A percentile compares a stretch with the other conserved stretches of the same genome.
phyloP scores from a whole-genome alignment of 2,888 invertebrate genomes.

The Drosophila mimetica region DNA sequence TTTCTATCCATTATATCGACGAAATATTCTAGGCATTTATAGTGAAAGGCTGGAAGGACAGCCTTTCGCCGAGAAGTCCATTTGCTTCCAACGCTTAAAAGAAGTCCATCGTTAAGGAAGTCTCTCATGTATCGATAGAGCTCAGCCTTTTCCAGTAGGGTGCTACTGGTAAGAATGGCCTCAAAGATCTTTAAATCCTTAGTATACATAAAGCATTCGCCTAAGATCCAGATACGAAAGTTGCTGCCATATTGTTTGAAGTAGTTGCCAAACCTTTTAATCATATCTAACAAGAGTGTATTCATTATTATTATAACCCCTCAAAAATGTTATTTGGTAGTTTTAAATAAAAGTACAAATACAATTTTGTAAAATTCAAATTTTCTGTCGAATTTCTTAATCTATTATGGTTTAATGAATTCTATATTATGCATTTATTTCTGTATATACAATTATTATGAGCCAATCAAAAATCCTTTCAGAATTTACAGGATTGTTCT shows the following conservation, averaged over 20 bases:
- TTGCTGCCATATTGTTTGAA: neutral
- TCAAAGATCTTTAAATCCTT: neutral
- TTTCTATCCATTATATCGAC: conserved; percentile 6
- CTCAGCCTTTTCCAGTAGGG: neutral
- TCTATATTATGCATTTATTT: no score
- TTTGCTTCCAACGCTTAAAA: neutral
- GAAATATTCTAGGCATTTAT: neutral
- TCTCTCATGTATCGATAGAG: neutral
- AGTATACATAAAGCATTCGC: neutral
- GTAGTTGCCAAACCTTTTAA: conserved; percentile 2
- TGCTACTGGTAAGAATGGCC: neutral
- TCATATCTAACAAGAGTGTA: no score
- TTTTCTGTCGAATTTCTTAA: no score
- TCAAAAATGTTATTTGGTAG: no score
- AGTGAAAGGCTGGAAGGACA: neutral
- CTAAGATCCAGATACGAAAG: neutral
- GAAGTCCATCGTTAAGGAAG: neutral
- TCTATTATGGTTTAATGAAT: no score
- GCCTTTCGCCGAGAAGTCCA: neutral
- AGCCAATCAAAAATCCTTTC: no score
- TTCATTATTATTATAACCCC: no score
- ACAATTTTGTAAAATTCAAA: no score
- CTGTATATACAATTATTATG: no score
- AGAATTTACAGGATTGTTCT: no score
- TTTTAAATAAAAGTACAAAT: no score